Base-by-base conservation (phyloP, 2,888 invertebrate species). In the Hybos culiciformis region DNA sequence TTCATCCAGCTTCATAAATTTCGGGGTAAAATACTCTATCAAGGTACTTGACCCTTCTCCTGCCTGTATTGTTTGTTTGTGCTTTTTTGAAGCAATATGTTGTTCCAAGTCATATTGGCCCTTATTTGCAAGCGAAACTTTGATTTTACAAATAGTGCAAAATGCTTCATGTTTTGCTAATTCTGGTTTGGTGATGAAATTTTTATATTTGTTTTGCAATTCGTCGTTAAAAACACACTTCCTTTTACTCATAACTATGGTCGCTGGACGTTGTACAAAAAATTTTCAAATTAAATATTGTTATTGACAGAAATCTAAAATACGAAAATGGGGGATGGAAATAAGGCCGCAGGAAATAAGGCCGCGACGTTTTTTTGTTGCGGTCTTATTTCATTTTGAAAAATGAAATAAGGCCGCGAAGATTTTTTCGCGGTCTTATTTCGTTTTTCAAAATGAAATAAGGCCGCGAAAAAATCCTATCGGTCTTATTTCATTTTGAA, bases 51-150 rank as follows among this genome's bases (percentile, higher is more conserved):
- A 20, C 26, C 37, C 37, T 15, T 14, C n/a, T 15, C 17, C 42
- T 17, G 37, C 26, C 31, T 23, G 36, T 26, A 42, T 12, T 37
- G 31, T 24, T n/a, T 36, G 37, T 26, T 41, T 34, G 41, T 41
- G 36, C 36, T 32, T 32, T 40, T 41, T 8, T 21, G 36, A 36
- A 19, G 19, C 18, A 26, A 36, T 41, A 26, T 41, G 41, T 24
- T 41, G 41, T 19, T 41, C 41, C 21, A 34, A 34, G 32, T 41
- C 41, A 29, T 38, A 42, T 15, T 37, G 37, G 18, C 33, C 38
- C 21, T 38, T 43, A 33, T 43, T 43, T 12, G 42, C 42, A n/a
- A 43, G 5, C 6, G 42, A 43, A 7, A 38, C 29, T 24, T 42
- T 42, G 4, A 17, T 18, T 19, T 38, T 19, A 5, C 38, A 41